Base-by-base conservation (phyloP, 2,797 vertebrate species). In the Myripristis murdjan region DNA sequence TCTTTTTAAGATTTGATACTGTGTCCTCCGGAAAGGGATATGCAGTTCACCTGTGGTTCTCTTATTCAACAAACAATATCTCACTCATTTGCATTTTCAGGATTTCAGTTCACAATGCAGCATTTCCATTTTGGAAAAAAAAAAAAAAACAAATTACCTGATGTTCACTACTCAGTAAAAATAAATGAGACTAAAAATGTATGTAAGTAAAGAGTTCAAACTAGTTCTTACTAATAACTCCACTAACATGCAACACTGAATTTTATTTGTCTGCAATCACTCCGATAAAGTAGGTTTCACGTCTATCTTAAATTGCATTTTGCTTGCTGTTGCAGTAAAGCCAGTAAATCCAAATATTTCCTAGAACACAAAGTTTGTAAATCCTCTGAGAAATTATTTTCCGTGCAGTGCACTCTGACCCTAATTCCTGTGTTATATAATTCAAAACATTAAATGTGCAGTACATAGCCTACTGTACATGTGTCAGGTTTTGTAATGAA, bases 1-100 rank as follows among this genome's bases (percentile, higher is more conserved):
- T 77, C 55, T 65, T 73, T 23, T 57, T 4, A 75, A 65, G 60
- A 55, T 59, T 82, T 67, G 35, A 80, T 80, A 77, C 48, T 55
- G 14, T 77, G 37, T 64, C 28, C 31, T 67, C 39, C 75, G 54
- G 70, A 62, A 22, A 20, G 4, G 14, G 43, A 60, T 64, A 31
- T 44, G 18, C 2, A 43, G 41, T 51, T 77, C 37, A 47, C 55
- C 48, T 75, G 11, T 3, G 1, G 16, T 55, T n/a, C 18, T 23
- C 10, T 49, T 44, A 58, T 65, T 11, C 2, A 37, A 51, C 5
- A 9, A 7, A 22, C 24, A n/a, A 24, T 12, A 10, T 35, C 28
- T 31, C 28, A 47, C n/a, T 23, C 3, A 4, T 2, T 15, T 28
- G 18, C 1, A 16, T 35, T 23, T 14, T 70, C 56, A 47, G 28